Base-by-base conservation (phyloP, 2,797 vertebrate species). In the Notolepis coatsorum region DNA sequence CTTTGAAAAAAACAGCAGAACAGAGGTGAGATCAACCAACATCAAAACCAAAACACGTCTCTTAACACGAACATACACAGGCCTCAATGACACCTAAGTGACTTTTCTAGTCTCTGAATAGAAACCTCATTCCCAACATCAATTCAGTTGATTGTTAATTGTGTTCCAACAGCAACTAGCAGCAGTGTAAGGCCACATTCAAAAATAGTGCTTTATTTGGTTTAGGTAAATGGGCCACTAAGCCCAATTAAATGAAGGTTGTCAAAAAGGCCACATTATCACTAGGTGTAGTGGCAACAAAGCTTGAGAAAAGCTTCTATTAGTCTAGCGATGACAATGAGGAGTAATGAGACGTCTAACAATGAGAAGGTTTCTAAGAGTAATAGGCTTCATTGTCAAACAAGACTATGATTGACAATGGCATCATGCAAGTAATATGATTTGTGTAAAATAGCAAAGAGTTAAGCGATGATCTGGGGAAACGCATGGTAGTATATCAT, bases 231-330 rank as follows among this genome's bases (percentile, higher is more conserved):
- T 43, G 33, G 39, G 50, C 13, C 21, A 13, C 63, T 30, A 62
- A 2, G 2, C 55, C 18, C 13, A 50, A 24, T 61, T 61, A 47
- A 54, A 25, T 43, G 7, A 20, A 33, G 41, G 24, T 21, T 58
- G 51, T 66, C 23, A 64, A 63, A 70, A 81, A 77, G 68, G 67
- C 71, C 33, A 75, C 59, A 73, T 45, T 69, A 61, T 80, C 67
- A 47, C 25, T 57, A 62, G 39, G 48, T 60, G 59, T n/a, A 33
- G 3, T 68, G 60, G 55, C 3, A 41, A 45, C 35, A 28, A 48
- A 48, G 15, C 17, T 23, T 25, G 17, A n/a, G 38, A 38, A 27
- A 38, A 25, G 7, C 5, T n/a, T n/a, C n/a, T n/a, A n/a, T n/a
- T n/a, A n/a, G n/a, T n/a, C n/a, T n/a, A n/a, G n/a, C n/a, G n/a